phyloP scores from a whole-genome alignment of 2,888 invertebrate genomes.

The Odontocerum albicorne region DNA sequence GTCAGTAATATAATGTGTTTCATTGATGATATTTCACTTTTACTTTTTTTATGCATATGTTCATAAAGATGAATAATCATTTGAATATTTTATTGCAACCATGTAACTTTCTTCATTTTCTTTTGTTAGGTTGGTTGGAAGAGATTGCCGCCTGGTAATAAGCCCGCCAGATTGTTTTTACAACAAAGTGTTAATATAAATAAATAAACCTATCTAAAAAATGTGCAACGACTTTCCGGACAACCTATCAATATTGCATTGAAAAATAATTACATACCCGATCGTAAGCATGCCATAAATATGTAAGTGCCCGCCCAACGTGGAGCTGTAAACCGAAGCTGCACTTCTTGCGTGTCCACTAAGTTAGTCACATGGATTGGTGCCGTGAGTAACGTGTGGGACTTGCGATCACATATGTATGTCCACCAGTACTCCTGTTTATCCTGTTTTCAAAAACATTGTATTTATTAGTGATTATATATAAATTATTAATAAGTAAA shows the following conservation, averaged over 20 bases:
- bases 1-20: too few relatives aligned
- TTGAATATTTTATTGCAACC: too few relatives aligned
- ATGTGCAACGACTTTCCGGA: not conserved
- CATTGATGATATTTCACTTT: too few relatives aligned
- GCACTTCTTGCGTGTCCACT: slow-evolving; percentile 85
- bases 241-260: too few relatives aligned
- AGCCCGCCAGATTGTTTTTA: too few relatives aligned
- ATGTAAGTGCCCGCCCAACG: slow-evolving; percentile 90
- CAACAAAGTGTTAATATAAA: too few relatives aligned
- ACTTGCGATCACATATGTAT: slow-evolving; percentile 95
- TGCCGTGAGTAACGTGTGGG: slow-evolving; percentile 85
- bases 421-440: slow-evolving; percentile 99
- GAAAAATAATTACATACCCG: slow-evolving; percentile 53
- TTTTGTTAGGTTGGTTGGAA: too few relatives aligned
- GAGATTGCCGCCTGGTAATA: too few relatives aligned
- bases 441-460: slow-evolving; percentile 50
- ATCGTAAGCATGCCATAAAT: slow-evolving; percentile 89
- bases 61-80: too few relatives aligned
- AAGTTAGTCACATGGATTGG: slow-evolving; percentile 94
- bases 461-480: not conserved
- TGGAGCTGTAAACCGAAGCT: slow-evolving; percentile 96
- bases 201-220: not conserved
- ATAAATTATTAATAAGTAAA: too few relatives aligned
- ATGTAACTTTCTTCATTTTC: too few relatives aligned
- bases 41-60: too few relatives aligned